A percentile compares a stretch with the other conserved stretches of the same genome.
phyloP scores from a whole-genome alignment of 1,140 invertebrate genomes.

The Meloidogyne floridensis region DNA sequence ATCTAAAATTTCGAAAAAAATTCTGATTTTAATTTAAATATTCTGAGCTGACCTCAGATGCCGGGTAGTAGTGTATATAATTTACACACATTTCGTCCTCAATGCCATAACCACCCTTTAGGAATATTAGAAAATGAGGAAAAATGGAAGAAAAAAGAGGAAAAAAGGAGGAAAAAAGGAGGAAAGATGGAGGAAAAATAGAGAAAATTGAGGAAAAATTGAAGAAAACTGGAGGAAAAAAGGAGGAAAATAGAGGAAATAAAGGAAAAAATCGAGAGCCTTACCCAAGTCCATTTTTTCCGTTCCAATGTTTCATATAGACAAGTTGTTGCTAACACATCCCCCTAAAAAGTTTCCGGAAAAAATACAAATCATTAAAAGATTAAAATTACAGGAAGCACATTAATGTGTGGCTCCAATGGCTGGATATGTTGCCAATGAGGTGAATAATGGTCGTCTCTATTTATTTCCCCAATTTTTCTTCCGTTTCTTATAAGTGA shows the following conservation, averaged over 20 bases:
- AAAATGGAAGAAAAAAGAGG: no score
- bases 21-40: no score
- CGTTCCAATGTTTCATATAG: slow-evolving; percentile 79
- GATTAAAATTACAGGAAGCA: slow-evolving; percentile 38
- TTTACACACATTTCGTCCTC: slow-evolving; percentile 99
- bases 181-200: no score
- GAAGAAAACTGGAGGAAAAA: no score
- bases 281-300: slow-evolving; percentile 69
- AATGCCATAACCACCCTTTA: slow-evolving; percentile 82
- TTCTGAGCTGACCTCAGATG: slow-evolving; percentile 77
- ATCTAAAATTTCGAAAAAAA: slow-evolving; percentile 62
- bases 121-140: neutral
- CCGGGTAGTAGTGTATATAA: slow-evolving; percentile 96
- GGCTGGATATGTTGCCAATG: slow-evolving; percentile 96
- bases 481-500: slow-evolving; percentile 79
- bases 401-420: slow-evolving; percentile 67
- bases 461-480: slow-evolving; percentile 80
- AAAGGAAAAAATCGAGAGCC: neutral
- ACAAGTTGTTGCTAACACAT: slow-evolving; percentile 87
- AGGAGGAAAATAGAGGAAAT: no score
- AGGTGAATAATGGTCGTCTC: slow-evolving; percentile 92
- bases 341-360: slow-evolving; percentile 72
- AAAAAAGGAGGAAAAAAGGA: no score
- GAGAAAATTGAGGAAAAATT: no score
- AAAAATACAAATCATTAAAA: neutral